Conservation (phyloP, 2,113 vertebrate genomes). For the Damaliscus lunatus region DNA sequence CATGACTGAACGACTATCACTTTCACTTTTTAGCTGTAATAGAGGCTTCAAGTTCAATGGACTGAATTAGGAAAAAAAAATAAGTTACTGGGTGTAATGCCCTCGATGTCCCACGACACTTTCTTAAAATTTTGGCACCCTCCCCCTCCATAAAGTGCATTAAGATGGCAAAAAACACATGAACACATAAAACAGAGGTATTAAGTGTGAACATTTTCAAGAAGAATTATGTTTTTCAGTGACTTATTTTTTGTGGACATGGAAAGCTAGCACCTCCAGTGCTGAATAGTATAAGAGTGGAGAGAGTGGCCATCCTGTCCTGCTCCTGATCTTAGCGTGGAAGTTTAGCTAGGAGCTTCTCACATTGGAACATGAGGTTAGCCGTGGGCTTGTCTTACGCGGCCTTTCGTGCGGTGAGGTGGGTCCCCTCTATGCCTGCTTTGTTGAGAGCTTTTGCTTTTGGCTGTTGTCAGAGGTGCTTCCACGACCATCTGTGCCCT, state of each 20-base stretch:
- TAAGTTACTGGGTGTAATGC: too few relatives aligned
- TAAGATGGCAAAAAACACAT: neutral
- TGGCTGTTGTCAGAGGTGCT: accelerated
- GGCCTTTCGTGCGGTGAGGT: neutral
- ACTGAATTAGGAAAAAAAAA: neutral
- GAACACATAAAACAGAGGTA: accelerated
- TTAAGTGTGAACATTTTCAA: accelerated
- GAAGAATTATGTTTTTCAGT: neutral
- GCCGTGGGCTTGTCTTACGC: accelerated
- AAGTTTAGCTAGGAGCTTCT: neutral
- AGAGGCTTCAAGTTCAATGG: neutral
- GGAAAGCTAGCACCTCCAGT: too few relatives aligned
- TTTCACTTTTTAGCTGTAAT: neutral
- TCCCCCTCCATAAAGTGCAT: too few relatives aligned
- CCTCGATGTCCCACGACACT: neutral
- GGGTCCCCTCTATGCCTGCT: neutral
- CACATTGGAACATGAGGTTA: accelerated
- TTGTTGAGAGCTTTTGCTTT: neutral
- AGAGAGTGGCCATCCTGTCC: neutral
- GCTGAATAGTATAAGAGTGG: neutral
- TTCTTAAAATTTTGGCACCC: neutral
- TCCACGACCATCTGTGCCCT: too few relatives aligned
- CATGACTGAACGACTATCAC: neutral
- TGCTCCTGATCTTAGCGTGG: neutral
- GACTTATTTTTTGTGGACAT: neutral